These are phyloP conservation scores for Enteromius radiatus DNA, from an alignment of 2,797 vertebrate species.

Conservation along the genomic window DNA sequence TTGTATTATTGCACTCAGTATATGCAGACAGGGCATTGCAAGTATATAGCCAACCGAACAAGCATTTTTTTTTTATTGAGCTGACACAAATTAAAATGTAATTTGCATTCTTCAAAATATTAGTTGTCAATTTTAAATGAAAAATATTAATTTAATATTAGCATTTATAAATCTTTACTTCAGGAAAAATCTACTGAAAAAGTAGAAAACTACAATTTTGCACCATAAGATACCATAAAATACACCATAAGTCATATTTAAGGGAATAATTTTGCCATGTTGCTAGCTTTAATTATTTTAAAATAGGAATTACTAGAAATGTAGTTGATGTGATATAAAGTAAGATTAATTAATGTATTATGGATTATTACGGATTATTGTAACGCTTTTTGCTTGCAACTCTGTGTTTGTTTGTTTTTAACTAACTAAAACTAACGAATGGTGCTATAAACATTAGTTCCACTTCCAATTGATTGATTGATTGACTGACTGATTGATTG, in stretches of 20 bases:
- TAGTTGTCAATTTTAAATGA: neutral
- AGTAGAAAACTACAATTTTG: neutral
- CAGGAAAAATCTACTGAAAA: neutral
- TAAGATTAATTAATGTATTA: neutral
- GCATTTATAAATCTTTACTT: neutral
- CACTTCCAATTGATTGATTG: no score
- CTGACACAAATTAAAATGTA: neutral
- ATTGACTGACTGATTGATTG: no score
- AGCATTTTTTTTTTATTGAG: neutral
- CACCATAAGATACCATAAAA: neutral
- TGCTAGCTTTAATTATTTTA: neutral
- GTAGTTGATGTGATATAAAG: neutral
- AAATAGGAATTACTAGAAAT: neutral
- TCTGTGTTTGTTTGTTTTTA: no score
- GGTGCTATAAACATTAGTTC: neutral
- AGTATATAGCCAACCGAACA: slow-evolving; percentile 11
- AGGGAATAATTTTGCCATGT: neutral
- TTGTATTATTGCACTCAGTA: slow-evolving; percentile 16
- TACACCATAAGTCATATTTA: no score
- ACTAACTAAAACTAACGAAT: neutral
- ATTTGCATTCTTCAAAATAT: neutral
- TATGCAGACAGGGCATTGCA: slow-evolving; percentile 5
- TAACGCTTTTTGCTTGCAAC: neutral
- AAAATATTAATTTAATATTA: neutral
- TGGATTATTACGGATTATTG: neutral